Conservation (phyloP, 2,888 invertebrate genomes). For the Pasiphila rectangulata region DNA sequence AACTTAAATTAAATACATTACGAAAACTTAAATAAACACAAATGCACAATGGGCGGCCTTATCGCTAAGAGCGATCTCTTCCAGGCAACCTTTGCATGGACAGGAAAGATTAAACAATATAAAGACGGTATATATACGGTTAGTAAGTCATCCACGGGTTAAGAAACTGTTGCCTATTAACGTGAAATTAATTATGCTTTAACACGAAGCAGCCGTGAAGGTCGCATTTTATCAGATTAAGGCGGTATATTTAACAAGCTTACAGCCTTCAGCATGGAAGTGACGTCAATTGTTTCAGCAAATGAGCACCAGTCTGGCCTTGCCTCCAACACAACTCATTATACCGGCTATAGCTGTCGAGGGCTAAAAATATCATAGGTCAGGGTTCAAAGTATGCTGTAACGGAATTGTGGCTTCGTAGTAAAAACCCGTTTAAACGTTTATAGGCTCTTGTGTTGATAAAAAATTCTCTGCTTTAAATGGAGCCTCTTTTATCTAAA, state of each 20-base stretch:
- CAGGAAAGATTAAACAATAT: too few relatives aligned
- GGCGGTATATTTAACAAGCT: slow-evolving; percentile 55
- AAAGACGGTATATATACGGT: too few relatives aligned
- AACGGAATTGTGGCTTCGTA: slow-evolving; percentile 21
- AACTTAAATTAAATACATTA: too few relatives aligned
- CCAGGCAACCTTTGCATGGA: too few relatives aligned
- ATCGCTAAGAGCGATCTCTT: too few relatives aligned
- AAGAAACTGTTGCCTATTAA: slow-evolving; percentile 26
- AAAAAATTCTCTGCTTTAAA: not conserved
- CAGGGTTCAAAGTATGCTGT: slow-evolving; percentile 57
- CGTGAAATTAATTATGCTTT: slow-evolving; percentile 30
- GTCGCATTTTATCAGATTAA: slow-evolving; percentile 57
- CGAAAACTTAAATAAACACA: too few relatives aligned
- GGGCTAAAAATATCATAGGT: slow-evolving; percentile 73
- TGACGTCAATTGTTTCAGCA: slow-evolving; percentile 79
- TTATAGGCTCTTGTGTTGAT: not conserved
- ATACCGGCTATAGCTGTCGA: slow-evolving; percentile 36
- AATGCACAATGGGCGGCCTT: too few relatives aligned
- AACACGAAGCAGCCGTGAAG: slow-evolving; percentile 39
- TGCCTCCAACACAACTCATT: slow-evolving; percentile 49
- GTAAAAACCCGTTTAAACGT: slow-evolving; percentile 11
- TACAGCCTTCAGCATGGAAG: slow-evolving; percentile 56
- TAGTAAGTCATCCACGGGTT: too few relatives aligned
- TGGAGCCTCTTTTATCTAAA: slow-evolving; percentile 42
- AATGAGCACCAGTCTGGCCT: slow-evolving; percentile 64